Conservation (phyloP, 1,140 invertebrate species). For the Battus philenor region DNA sequence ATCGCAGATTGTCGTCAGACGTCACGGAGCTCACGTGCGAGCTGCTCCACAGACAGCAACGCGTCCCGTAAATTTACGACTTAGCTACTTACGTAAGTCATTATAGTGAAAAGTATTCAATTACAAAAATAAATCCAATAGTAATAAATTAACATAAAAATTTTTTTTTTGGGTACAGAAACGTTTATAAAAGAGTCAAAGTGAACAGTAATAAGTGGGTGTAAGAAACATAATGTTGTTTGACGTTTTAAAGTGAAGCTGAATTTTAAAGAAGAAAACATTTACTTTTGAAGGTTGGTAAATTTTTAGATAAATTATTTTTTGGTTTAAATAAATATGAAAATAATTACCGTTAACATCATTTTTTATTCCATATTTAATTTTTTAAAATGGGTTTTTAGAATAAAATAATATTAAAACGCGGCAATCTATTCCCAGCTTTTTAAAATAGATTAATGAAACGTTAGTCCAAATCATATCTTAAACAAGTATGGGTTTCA, state of each 20-base stretch:
- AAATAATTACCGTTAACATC: too few species aligned
- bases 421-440: too few species aligned
- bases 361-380: too few species aligned
- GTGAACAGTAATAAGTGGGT: conserved; percentile 34
- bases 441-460: too few species aligned
- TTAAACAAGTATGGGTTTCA: too few species aligned
- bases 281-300: conserved; percentile 21
- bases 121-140: neutral
- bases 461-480: too few species aligned
- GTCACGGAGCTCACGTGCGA: conserved; percentile 35
- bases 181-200: conserved; percentile 15
- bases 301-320: too few species aligned
- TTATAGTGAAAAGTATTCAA: conserved; percentile 22
- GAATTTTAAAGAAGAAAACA: conserved; percentile 11
- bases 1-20: conserved; percentile 47
- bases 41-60: conserved; percentile 12
- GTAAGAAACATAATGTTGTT: conserved; percentile 28
- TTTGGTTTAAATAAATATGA: too few species aligned
- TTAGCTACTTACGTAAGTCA: conserved; percentile 63
- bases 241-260: conserved; percentile 23
- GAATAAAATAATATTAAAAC: too few species aligned
- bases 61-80: conserved; percentile 20
- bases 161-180: too few species aligned
- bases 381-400: too few species aligned
- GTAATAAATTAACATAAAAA: too few species aligned